Conservation (phyloP, 2,888 invertebrate genomes). For the Campoletis raptor region DNA sequence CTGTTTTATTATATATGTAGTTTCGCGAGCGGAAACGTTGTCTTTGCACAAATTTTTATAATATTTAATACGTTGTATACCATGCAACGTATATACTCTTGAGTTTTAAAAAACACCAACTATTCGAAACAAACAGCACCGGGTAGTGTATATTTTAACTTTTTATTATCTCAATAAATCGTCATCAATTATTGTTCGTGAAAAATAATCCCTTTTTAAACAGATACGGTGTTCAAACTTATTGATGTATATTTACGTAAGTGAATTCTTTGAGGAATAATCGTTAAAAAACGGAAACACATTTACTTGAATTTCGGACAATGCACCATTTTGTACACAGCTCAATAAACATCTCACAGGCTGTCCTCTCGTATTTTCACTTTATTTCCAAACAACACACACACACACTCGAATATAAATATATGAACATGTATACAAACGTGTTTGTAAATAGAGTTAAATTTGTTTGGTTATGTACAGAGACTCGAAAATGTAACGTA, state of each 20-base stretch:
- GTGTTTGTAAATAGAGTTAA: neutral
- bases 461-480: neutral
- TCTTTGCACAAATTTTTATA: neutral
- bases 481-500: neutral
- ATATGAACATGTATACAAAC: neutral
- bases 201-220: too few relatives aligned
- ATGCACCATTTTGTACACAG: slow-evolving; percentile 20
- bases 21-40: neutral
- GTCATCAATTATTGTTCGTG: too few relatives aligned
- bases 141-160: too few relatives aligned
- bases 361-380: slow-evolving; percentile 1
- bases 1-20: neutral
- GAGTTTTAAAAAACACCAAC: too few relatives aligned
- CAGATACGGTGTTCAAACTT: neutral
- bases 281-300: neutral
- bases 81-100: neutral
- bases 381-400: neutral
- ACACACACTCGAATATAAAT: neutral
- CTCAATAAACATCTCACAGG: slow-evolving; percentile 34
- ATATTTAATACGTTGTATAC: neutral
- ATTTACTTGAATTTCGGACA: neutral
- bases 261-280: neutral
- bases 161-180: too few relatives aligned
- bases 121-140: neutral
- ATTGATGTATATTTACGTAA: neutral